phyloP scores from a whole-genome alignment of 2,888 invertebrate genomes.

The Callosobruchus maculatus region DNA sequence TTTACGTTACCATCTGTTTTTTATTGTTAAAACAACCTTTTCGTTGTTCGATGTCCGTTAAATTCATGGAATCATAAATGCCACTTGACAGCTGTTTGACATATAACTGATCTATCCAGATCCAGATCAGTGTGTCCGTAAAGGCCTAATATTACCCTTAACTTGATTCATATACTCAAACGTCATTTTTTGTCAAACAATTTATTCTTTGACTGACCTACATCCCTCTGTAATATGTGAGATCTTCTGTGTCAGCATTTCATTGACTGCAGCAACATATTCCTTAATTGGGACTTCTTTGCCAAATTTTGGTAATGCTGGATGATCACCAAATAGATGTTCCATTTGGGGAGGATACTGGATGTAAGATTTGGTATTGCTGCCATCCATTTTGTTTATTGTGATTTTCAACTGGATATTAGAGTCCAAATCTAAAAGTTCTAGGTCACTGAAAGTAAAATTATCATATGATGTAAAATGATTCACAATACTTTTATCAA shows the following conservation, averaged over 20 bases:
- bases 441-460: background rate
- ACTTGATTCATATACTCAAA: too few species aligned
- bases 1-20: too few species aligned
- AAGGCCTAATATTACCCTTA: too few species aligned
- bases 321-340: constrained; percentile 47
- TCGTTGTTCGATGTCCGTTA: too few species aligned
- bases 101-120: too few species aligned
- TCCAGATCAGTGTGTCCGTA: too few species aligned
- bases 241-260: constrained; percentile 54
- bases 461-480: too few species aligned
- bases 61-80: too few species aligned
- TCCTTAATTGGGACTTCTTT: constrained; percentile 50
- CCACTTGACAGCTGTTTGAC: too few species aligned
- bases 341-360: constrained; percentile 53
- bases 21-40: too few species aligned
- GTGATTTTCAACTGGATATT: constrained; percentile 30
- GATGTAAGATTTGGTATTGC: constrained; percentile 46
- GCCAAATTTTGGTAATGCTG: constrained; percentile 51
- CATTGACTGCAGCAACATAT: constrained; percentile 57
- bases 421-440: background rate
- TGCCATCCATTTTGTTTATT: constrained; percentile 42
- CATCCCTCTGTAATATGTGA: constrained; percentile 30
- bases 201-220: background rate
- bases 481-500: too few species aligned
- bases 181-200: too few species aligned